A percentile compares a stretch with the other conserved stretches of the same genome.
Evolutionary conservation across 1,140 invertebrate species (phyloP).

Genomic region (Bradynema listronoti): DNA sequence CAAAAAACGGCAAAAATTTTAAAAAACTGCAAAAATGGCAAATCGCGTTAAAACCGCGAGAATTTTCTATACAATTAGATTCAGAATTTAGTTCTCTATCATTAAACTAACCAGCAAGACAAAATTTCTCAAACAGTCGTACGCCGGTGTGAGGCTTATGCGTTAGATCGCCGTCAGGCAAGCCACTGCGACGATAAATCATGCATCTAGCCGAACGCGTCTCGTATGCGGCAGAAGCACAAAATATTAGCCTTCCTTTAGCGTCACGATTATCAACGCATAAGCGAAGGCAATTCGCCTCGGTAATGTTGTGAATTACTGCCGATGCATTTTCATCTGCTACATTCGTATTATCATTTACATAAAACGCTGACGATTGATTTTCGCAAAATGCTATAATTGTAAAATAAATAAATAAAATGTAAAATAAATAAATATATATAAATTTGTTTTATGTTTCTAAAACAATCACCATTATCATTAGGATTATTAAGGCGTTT

Average conservation of each 20-base stretch:
- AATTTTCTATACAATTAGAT: neutral
- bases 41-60: no score
- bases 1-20: no score
- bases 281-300: conserved; percentile 30
- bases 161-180: conserved; percentile 27
- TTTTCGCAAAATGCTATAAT: conserved; percentile 42
- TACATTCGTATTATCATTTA: conserved; percentile 24
- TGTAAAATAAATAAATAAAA: no score
- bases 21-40: no score
- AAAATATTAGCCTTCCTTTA: conserved; percentile 16
- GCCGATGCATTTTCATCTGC: conserved; percentile 13
- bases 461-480: no score
- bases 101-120: conserved; percentile 40
- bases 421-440: no score
- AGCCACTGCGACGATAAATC: conserved; percentile 22
- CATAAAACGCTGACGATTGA: conserved; percentile 21
- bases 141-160: conserved; percentile 24
- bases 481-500: no score
- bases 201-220: conserved; percentile 24
- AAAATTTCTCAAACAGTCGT: conserved; percentile 54
- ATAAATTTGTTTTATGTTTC: no score
- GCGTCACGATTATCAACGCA: conserved; percentile 29
- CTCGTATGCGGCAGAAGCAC: conserved; percentile 28
- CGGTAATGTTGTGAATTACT: conserved; percentile 21
- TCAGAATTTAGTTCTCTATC: conserved; percentile 11